Percentiles rank a stretch among this genome's conserved stretches.
These are phyloP conservation scores for Emmelina monodactyla DNA, from an alignment of 2,888 invertebrate genomes.

Conservation along the genomic window DNA sequence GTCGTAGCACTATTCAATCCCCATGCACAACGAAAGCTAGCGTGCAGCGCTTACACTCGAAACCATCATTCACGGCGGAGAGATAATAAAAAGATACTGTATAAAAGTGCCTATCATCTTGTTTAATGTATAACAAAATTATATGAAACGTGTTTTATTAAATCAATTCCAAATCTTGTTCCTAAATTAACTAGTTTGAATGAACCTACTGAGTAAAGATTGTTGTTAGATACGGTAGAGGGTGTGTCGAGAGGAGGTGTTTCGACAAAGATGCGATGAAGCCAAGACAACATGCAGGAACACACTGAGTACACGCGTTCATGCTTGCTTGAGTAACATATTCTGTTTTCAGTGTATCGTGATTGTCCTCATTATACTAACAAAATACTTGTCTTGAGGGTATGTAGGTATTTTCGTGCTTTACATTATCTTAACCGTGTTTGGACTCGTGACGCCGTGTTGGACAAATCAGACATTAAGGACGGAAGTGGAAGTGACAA, in stretches of 20 bases:
- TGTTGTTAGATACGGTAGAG: slow-evolving; percentile 31
- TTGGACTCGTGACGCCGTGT: slow-evolving; percentile 36
- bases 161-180: no score
- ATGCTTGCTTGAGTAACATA: slow-evolving; percentile 50
- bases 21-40: slow-evolving; percentile 67
- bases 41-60: slow-evolving; percentile 60
- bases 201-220: no score
- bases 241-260: slow-evolving; percentile 42
- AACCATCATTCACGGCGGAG: slow-evolving; percentile 50
- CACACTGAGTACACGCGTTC: slow-evolving; percentile 49
- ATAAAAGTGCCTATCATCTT: slow-evolving; percentile 37
- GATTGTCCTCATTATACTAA: slow-evolving; percentile 24
- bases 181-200: no score
- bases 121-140: no score
- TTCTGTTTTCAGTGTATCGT: slow-evolving; percentile 43
- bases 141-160: no score
- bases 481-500: slow-evolving; percentile 54
- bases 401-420: no score
- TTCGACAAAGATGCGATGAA: slow-evolving; percentile 53
- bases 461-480: slow-evolving; percentile 42
- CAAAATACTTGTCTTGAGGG: no score
- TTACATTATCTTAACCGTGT: slow-evolving; percentile 20
- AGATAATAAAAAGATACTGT: slow-evolving; percentile 31
- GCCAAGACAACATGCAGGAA: slow-evolving; percentile 65
- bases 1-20: slow-evolving; percentile 56